Evolutionary conservation across 2,888 invertebrate genomes (phyloP), one percentile per base, ranked within the genome.

Genomic region (Orchesella flavescens): DNA sequence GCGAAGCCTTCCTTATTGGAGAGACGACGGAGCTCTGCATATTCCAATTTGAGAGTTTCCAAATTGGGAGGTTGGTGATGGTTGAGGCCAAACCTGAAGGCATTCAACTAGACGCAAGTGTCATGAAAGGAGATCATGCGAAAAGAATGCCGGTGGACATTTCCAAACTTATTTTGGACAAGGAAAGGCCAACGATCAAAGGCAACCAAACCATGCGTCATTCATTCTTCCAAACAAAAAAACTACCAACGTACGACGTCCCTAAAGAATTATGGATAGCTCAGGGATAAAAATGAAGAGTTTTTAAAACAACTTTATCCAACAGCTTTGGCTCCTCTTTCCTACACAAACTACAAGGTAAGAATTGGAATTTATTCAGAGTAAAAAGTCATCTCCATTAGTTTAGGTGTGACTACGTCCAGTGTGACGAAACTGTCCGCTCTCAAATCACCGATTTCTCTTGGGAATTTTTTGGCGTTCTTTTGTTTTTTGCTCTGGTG

Each of bases 141-240:
- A 7, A 2, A 4, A 12, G 17, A 0, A n/a, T 73, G 1, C 19
- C 7, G n/a, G 43, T 34, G 19, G 78, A 71, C 5, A 46, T 83
- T 5, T n/a, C 53, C 1, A 63, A 78, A 55, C 77, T 86, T 49
- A 79, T 83, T 12, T 21, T 13, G 5, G 84, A 86, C 75, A 63
- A 21, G n/a, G 76, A 68, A 13, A 69, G 85, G 19, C 84, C 87
- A 1, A n/a, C n/a, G n/a, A n/a, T n/a, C n/a, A n/a, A n/a, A n/a
- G n/a, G n/a, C n/a, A n/a, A n/a, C n/a, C n/a, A 89, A 72, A 88
- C 91, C 0, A 87, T 87, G 0, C 92, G 91, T 84, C 89, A 91
- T 13, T 91, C 94, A 5, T 91, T 93, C 57, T 96, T 96, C 90
- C 89, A 93, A 23, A 90, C 92, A 13, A 90, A 92, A 0, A 91